Evolutionary conservation across 2,113 vertebrate species (phyloP).

Genomic region (Oophaga pumilio): DNA sequence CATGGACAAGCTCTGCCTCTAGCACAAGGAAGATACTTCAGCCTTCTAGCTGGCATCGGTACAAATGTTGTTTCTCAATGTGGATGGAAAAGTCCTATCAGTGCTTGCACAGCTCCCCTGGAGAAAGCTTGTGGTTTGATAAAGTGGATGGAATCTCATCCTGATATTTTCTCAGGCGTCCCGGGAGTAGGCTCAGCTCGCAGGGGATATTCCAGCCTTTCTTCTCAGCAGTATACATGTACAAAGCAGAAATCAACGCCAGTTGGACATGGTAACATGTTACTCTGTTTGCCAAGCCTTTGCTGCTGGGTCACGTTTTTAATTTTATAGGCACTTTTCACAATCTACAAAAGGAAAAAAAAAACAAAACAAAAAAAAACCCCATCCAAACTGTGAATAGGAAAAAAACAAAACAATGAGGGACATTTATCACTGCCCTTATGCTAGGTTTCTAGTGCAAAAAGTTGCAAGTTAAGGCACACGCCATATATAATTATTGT

Average conservation of each 20-base stretch:
- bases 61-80: slow-evolving; percentile 6
- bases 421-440: no score
- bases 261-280: not conserved
- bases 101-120: slow-evolving; percentile 24
- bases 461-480: no score
- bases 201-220: not conserved
- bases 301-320: not conserved
- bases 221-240: not conserved
- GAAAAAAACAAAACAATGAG: no score
- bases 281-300: not conserved
- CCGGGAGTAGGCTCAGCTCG: not conserved
- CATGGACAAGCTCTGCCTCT: not conserved
- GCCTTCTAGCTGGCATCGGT: slow-evolving; percentile 10
- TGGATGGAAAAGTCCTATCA: slow-evolving; percentile 27
- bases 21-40: slow-evolving; percentile 1
- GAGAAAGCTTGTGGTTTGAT: slow-evolving; percentile 9
- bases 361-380: not conserved
- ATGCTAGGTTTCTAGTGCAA: no score
- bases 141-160: slow-evolving; percentile 7
- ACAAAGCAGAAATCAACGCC: not conserved
- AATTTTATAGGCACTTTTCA: not conserved
- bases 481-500: no score
- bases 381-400: not conserved
- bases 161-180: slow-evolving; percentile 5
- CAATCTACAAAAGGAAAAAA: not conserved